phyloP scores from a whole-genome alignment of 2,113 vertebrate genomes.

The Aix galericulata region DNA sequence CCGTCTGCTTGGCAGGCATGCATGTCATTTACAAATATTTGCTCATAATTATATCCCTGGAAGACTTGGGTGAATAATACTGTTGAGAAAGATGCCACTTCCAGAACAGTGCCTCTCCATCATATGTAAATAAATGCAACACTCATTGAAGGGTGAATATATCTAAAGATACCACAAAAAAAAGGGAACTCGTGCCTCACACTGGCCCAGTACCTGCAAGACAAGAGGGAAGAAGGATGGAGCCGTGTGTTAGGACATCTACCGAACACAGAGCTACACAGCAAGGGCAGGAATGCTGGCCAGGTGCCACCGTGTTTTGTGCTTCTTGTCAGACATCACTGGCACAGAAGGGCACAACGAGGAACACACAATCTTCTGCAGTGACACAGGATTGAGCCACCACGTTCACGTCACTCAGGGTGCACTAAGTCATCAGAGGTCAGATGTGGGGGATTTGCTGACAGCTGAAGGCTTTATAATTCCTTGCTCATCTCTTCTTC shows the following conservation, averaged over 20 bases:
- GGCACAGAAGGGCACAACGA: neutral
- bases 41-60: constrained; percentile 24
- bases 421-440: neutral
- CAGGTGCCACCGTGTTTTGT: neutral
- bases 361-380: neutral
- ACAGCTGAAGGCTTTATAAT: neutral
- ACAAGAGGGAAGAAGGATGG: neutral
- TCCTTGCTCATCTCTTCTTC: neutral
- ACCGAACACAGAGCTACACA: neutral
- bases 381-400: neutral
- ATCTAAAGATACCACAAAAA: neutral
- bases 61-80: neutral
- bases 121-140: neutral
- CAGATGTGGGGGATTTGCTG: neutral
- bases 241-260: neutral
- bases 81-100: neutral
- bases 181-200: neutral
- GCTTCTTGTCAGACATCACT: neutral
- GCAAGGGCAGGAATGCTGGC: neutral
- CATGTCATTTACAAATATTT: constrained; percentile 60
- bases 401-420: neutral
- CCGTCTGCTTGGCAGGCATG: constrained; percentile 17
- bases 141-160: rapidly evolving
- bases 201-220: neutral
- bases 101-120: neutral